Conservation (phyloP, 2,113 vertebrate genomes). For the Halichoerus grypus region DNA sequence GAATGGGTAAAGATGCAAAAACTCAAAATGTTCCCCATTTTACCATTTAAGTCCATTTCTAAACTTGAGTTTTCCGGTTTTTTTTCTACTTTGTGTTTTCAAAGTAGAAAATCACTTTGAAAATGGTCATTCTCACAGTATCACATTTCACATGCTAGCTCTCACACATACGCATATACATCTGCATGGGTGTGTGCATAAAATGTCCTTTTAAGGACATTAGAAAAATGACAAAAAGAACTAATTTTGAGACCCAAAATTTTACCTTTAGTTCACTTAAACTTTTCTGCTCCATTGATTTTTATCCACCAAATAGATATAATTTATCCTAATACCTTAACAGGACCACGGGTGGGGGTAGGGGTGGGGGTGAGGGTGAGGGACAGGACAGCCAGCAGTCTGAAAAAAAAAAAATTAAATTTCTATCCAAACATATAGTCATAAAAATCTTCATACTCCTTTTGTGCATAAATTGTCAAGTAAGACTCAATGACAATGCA, state of each 20-base stretch:
- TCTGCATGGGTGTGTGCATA: neutral
- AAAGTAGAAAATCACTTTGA: slow-evolving; percentile 27
- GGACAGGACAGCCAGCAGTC: neutral
- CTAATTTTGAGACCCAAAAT: neutral
- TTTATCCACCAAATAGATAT: neutral
- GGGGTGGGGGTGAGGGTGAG: accelerated
- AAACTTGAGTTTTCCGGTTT: neutral
- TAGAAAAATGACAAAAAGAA: slow-evolving; percentile 51
- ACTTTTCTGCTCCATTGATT: neutral
- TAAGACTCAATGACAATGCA: slow-evolving; percentile 63
- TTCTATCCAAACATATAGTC: neutral
- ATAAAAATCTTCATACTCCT: neutral
- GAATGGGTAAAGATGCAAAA: slow-evolving; percentile 43
- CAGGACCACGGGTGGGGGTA: neutral
- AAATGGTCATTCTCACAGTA: slow-evolving; percentile 4
- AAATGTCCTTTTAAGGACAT: neutral
- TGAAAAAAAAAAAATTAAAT: neutral
- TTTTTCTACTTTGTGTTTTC: no score
- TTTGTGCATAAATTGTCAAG: slow-evolving; percentile 46
- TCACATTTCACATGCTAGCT: neutral
- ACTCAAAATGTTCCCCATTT: slow-evolving; percentile 17
- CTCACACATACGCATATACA: neutral
- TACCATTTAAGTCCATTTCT: slow-evolving; percentile 48
- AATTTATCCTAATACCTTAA: neutral
- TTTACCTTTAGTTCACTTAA: slow-evolving; percentile 44